Percentiles rank a stretch among this genome's conserved stretches.
Conservation (phyloP, 2,797 vertebrate species). For the Mus minutoides region DNA sequence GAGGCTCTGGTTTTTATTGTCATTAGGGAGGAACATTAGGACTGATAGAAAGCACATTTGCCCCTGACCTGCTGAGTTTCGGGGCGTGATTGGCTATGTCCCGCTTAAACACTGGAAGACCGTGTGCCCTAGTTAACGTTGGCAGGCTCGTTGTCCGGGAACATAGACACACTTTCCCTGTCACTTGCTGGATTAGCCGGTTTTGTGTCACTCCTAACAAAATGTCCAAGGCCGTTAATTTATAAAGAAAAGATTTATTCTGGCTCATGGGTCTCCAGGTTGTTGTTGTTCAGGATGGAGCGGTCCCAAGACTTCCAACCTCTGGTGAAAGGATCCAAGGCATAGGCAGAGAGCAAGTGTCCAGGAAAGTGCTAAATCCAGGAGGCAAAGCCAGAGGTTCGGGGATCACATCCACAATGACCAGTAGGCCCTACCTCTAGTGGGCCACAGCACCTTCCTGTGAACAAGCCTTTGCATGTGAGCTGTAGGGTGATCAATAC, state of each 20-base stretch:
- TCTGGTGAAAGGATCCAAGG: not conserved
- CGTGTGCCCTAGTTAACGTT: fast-evolving
- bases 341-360: not conserved
- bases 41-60: not conserved
- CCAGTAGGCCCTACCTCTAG: not conserved
- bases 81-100: fast-evolving
- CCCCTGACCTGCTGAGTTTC: not conserved
- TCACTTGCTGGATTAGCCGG: not conserved
- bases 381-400: not conserved
- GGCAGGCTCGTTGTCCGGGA: not conserved
- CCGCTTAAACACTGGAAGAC: not conserved
- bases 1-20: not conserved
- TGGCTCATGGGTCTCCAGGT: not conserved
- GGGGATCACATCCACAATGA: not conserved
- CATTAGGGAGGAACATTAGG: not conserved
- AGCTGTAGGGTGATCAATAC: not conserved
- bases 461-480: not conserved
- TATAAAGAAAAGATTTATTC: not conserved
- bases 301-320: not conserved
- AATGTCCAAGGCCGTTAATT: not conserved
- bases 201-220: not conserved
- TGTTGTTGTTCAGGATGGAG: not conserved
- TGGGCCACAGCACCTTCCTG: not conserved
- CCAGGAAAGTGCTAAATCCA: not conserved
- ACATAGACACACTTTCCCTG: not conserved